Conservation (phyloP, 2,888 invertebrate species). For the Brachyopa scutellaris region DNA sequence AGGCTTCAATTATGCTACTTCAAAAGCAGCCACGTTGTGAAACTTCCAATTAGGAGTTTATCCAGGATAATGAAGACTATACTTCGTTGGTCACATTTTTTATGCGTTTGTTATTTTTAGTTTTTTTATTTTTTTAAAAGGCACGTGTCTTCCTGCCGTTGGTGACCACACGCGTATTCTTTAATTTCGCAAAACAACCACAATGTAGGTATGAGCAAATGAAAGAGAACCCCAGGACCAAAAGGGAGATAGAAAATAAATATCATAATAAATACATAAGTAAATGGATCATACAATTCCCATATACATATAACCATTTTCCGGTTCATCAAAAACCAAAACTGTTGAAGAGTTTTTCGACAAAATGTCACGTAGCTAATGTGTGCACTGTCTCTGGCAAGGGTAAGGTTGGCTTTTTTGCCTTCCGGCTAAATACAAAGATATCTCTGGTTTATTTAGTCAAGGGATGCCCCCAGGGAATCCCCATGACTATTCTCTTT, state of each 20-base stretch:
- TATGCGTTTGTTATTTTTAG: constrained; percentile 16
- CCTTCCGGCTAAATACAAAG: constrained; percentile 15
- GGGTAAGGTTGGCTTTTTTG: not conserved
- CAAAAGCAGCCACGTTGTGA: not conserved
- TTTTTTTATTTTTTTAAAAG: constrained; percentile 8
- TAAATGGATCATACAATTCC: constrained; percentile 17
- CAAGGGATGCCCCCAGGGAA: not conserved
- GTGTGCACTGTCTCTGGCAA: constrained; percentile 1
- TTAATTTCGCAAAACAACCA: constrained; percentile 3
- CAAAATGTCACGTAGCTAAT: constrained; percentile 61
- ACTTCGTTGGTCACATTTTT: constrained; percentile 7
- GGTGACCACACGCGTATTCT: constrained; percentile 31
- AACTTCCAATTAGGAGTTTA: not conserved
- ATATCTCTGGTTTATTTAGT: not conserved
- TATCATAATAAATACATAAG: no score
- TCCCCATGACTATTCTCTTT: not conserved
- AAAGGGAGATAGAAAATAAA: not conserved
- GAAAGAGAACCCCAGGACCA: not conserved
- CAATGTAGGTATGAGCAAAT: not conserved
- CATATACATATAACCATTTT: constrained; percentile 22
- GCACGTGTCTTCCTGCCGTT: constrained; percentile 38
- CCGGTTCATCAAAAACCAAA: constrained; percentile 36
- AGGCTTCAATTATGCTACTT: not conserved
- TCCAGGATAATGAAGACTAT: constrained; percentile 5
- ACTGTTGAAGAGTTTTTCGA: constrained; percentile 24